Evolutionary conservation across 2,797 vertebrate species (phyloP), one percentile per base, ranked within the genome.

Genomic region (Dipus sagitta): DNA sequence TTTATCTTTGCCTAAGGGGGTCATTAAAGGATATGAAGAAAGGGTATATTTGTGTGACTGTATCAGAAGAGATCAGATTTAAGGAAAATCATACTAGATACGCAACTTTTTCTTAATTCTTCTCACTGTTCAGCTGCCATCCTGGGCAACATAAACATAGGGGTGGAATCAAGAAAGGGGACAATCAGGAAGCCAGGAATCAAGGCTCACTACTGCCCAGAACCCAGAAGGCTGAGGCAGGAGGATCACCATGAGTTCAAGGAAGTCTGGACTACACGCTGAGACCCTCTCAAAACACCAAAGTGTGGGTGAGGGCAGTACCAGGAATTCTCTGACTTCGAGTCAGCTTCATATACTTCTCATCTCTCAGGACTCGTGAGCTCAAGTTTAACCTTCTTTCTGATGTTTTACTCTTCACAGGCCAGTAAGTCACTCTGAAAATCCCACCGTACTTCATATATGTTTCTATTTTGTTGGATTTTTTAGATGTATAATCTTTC

Each of bases 1-100:
- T 94, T 85, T 94, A 88, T 92, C 38, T 94, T 96, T 96, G 79
- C 94, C 94, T 96, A 87, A 95, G 91, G 92, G 68, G 42, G 68
- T 79, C 62, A 87, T 94, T 90, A 91, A 83, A 91, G n/a, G 75
- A 72, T 95, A 93, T 64, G 93, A 75, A 75, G 92, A 97, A 24
- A 85, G 60, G 17, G 14, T 92, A 47, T 75, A 68, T 96, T 95
- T 94, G 84, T 64, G 68, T 76, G 81, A 74, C 87, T 72, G 28
- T 76, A 86, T 86, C 76, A 88, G 75, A 88, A 93, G 24, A 96
- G 32, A 77, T 17, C 65, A 42, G 23, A 60, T 88, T 96, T 93
- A 91, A 90, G 76, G 64, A 86, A 93, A 95, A 79, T 68, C 6
- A 54, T n/a, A n/a, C 28, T 64, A 20, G 47, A 77, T 65, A 74